Base-by-base conservation (phyloP, 1,140 invertebrate genomes). In the Drosophila pachea region DNA sequence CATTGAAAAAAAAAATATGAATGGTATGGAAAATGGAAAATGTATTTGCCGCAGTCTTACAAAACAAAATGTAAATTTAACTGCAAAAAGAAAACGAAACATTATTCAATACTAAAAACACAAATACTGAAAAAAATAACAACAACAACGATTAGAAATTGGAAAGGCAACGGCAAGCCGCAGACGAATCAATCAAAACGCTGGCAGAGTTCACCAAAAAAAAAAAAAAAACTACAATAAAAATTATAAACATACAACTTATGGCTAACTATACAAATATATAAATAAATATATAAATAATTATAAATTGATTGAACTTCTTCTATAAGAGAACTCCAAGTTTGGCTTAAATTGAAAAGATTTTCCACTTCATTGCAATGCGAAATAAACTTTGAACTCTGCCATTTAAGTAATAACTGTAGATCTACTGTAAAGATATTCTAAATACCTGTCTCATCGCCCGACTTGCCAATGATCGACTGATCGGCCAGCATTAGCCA, bases 401-500 rank as follows among this genome's bases (percentile, higher is more conserved):
- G 43, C 53, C 14, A 45, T 45, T 8, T 63, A 61, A 43, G 12
- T 14, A 14, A 43, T 9, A 48, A 35, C 54, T 45, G 45, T 55
- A 32, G 47, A 36, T 50, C 0, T 45, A 12, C 8, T 64, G 52
- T n/a, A 48, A 50, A 40, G 43, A 16, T 22, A 35, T 5, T 43
- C 22, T 56, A 76, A 86, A 78, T 86, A 86, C 82, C 82, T 86
- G 83, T 47, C 5, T 70, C 76, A 22, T 86, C 70, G 11, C 67
- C 50, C 29, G 55, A 68, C 43, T 83, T 87, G n/a, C 55, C 74
- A 7, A 89, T 82, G 22, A 89, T 78, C 36, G 87, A 88, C 49
- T 89, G 86, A 76, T 89, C 88, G 5, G 88, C 86, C 68, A 89
- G 45, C 88, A 89, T 89, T 9, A 89, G 59, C 88, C 88, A 89